These are phyloP conservation scores for Heliangelus exortis DNA, from an alignment of 2,797 vertebrate genomes.

Conservation along the genomic window DNA sequence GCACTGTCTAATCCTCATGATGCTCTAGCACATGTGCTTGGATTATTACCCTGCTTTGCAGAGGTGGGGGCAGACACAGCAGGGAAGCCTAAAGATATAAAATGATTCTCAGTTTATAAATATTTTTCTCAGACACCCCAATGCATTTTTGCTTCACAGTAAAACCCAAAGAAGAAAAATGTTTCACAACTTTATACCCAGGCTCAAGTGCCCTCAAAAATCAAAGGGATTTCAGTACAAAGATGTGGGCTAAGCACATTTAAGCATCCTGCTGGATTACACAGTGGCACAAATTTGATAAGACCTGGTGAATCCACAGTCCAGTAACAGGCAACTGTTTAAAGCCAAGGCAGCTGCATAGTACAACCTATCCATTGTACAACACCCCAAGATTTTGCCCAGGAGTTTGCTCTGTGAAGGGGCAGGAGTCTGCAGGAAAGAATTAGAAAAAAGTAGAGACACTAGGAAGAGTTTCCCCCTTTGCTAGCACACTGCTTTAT, in stretches of 20 bases:
- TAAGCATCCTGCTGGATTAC: background rate
- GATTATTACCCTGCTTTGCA: background rate
- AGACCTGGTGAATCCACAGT: background rate
- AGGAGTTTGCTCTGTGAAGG: background rate
- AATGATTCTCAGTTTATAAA: background rate
- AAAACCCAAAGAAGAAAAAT: background rate
- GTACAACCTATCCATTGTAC: background rate
- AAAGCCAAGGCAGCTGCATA: background rate
- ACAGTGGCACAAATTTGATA: background rate
- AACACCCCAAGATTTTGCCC: background rate
- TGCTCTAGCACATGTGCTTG: background rate
- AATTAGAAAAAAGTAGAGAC: background rate
- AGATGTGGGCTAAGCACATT: background rate
- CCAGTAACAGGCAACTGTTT: background rate
- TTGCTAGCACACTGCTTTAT: background rate
- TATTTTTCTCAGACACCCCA: background rate
- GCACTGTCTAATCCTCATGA: background rate
- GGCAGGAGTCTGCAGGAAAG: background rate
- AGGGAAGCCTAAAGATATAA: background rate
- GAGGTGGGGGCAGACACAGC: background rate
- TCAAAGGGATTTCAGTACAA: background rate
- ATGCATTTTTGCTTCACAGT: background rate
- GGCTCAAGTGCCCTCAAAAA: background rate
- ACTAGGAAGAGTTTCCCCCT: background rate
- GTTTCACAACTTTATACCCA: background rate